phyloP scores from a whole-genome alignment of 2,888 invertebrate genomes.

The Stenoptilia bipunctidactyla region DNA sequence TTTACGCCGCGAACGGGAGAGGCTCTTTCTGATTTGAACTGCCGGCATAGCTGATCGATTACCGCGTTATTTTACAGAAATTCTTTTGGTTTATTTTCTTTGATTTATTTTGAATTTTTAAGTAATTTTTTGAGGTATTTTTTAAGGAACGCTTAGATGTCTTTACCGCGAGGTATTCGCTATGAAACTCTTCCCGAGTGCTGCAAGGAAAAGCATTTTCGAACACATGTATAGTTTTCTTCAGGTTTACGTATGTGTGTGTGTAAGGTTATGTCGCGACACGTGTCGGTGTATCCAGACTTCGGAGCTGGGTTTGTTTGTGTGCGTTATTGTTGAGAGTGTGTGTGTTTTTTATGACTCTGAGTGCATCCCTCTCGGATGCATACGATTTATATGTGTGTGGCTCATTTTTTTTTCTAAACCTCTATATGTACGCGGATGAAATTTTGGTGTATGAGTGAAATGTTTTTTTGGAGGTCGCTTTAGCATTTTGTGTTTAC shows the following conservation, averaged over 20 bases:
- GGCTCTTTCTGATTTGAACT: slow-evolving; percentile 39
- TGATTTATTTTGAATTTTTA: slow-evolving; percentile 20
- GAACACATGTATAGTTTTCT: slow-evolving; percentile 66
- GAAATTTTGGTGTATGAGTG: slow-evolving; percentile 47
- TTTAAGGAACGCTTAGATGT: slow-evolving; percentile 53
- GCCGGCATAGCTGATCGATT: slow-evolving; percentile 45
- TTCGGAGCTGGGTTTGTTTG: slow-evolving; percentile 24
- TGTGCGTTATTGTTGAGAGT: slow-evolving; percentile 22
- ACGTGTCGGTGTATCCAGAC: slow-evolving; percentile 41
- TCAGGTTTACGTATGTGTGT: slow-evolving; percentile 38
- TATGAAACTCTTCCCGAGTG: slow-evolving; percentile 71
- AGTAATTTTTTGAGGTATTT: slow-evolving; percentile 27
- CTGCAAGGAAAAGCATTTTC: slow-evolving; percentile 71
- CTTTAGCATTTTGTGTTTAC: slow-evolving; percentile 25
- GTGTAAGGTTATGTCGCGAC: slow-evolving; percentile 26
- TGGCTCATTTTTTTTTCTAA: slow-evolving; percentile 64
- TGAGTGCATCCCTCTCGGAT: slow-evolving; percentile 71
- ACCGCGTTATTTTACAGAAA: slow-evolving; percentile 21
- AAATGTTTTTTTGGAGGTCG: slow-evolving; percentile 39
- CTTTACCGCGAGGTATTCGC: slow-evolving; percentile 72
- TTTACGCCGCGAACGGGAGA: slow-evolving; percentile 45
- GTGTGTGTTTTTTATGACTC: slow-evolving; percentile 68
- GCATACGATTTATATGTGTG: slow-evolving; percentile 69
- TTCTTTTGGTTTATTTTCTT: slow-evolving; percentile 22
- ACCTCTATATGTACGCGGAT: slow-evolving; percentile 43